These are phyloP conservation scores for Gila robusta DNA, from an alignment of 2,797 vertebrate genomes.

Conservation along the genomic window DNA sequence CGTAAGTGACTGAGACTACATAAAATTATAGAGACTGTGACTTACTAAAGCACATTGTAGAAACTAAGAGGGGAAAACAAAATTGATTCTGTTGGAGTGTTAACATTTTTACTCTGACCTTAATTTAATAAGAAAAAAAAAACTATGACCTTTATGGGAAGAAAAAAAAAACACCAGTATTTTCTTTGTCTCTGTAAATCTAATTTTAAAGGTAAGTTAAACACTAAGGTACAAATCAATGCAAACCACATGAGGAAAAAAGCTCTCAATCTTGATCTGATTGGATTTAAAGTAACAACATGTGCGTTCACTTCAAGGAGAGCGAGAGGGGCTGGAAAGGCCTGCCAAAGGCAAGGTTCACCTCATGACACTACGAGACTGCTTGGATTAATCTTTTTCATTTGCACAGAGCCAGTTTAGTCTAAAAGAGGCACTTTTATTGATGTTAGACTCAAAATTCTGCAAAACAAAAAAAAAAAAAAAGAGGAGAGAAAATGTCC, in stretches of 20 bases:
- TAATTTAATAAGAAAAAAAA: background rate
- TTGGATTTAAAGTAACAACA: slow-evolving; percentile 80
- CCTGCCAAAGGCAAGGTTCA: slow-evolving; percentile 36
- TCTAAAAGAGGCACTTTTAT: slow-evolving; percentile 85
- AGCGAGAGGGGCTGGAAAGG: slow-evolving; percentile 37
- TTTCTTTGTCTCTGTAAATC: slow-evolving; percentile 28
- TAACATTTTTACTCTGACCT: background rate
- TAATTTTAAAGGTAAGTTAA: slow-evolving; percentile 62
- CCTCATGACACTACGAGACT: background rate
- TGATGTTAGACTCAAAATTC: slow-evolving; percentile 75
- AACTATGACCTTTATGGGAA: slow-evolving; percentile 31
- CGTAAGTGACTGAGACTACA: background rate
- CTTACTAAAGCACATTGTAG: background rate
- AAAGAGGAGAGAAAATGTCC: slow-evolving; percentile 47
- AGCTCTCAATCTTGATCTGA: slow-evolving; percentile 77
- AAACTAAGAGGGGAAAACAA: background rate
- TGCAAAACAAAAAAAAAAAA: slow-evolving; percentile 73
- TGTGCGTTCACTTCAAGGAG: slow-evolving; percentile 70
- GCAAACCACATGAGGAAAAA: slow-evolving; percentile 70
- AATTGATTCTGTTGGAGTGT: background rate
- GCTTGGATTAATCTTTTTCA: slow-evolving; percentile 23
- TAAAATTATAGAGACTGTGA: background rate
- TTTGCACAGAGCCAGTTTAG: slow-evolving; percentile 62
- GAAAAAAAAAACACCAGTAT: slow-evolving; percentile 3
- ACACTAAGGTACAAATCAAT: slow-evolving; percentile 71